A percentile compares a stretch with the other conserved stretches of the same genome.
phyloP scores from a whole-genome alignment of 2,113 vertebrate genomes.

The Pseudopodoces humilis region DNA sequence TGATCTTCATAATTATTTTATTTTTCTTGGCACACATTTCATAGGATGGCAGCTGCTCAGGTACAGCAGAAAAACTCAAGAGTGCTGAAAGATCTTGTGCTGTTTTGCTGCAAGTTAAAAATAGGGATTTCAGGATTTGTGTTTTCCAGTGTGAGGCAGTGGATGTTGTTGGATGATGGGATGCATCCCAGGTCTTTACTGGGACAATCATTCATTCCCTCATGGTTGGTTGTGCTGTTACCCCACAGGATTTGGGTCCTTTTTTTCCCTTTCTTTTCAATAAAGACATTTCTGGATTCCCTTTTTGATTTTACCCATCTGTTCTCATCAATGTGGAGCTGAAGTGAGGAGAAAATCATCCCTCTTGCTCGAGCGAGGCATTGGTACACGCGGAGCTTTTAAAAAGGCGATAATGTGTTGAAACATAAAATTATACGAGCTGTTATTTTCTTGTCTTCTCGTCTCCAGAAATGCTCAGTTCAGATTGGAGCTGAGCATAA shows the following conservation, averaged over 20 bases:
- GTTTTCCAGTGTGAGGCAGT: neutral
- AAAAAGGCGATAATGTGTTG: neutral
- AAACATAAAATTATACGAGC: neutral
- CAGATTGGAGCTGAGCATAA: neutral
- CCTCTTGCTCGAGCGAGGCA: neutral
- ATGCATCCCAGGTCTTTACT: neutral
- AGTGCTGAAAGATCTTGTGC: neutral
- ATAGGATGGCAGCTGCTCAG: neutral
- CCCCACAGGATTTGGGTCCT: neutral
- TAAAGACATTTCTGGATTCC: slow-evolving; percentile 3
- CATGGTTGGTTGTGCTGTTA: neutral
- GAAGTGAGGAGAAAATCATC: neutral
- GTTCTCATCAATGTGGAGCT: neutral
- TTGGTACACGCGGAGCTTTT: neutral
- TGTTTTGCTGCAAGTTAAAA: neutral
- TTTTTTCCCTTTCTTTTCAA: neutral
- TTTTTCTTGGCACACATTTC: rapidly evolving
- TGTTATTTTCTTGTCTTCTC: neutral
- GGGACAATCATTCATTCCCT: rapidly evolving
- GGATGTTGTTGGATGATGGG: neutral
- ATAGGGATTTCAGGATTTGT: neutral
- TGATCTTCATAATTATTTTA: neutral
- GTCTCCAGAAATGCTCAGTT: neutral
- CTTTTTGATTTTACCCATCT: slow-evolving; percentile 37
- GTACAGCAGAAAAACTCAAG: neutral